A percentile compares a stretch with the other conserved stretches of the same genome.
Evolutionary conservation across 2,888 invertebrate genomes (phyloP).

Genomic region (Ferrisia virgata): DNA sequence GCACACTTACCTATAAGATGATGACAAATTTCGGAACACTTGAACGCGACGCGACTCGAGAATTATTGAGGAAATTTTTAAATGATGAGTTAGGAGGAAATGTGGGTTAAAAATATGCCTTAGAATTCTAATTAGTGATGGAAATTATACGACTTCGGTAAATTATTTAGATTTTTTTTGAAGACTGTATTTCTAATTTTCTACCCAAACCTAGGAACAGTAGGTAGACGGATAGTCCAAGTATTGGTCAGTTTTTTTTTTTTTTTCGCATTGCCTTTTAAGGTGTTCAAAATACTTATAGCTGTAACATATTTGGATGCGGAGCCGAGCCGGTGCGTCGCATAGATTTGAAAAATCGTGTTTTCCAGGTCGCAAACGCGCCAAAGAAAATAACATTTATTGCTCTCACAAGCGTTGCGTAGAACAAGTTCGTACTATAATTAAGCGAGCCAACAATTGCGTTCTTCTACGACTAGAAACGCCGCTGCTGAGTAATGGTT

Average conservation of each 20-base stretch:
- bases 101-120: no score
- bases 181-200: no score
- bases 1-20: not conserved
- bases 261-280: not conserved
- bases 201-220: no score
- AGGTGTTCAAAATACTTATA: not conserved
- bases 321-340: not conserved
- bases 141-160: no score
- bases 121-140: no score
- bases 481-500: slow-evolving; percentile 9
- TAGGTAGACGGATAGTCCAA: not conserved
- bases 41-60: not conserved
- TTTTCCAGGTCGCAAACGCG: slow-evolving; percentile 4
- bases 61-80: no score
- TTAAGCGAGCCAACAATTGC: slow-evolving; percentile 1
- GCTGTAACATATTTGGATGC: no score
- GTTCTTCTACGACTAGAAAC: not conserved
- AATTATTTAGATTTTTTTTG: no score
- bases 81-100: not conserved
- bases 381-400: slow-evolving; percentile 9
- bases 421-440: not conserved
- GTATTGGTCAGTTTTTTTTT: not conserved
- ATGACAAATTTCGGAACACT: slow-evolving; percentile 1
- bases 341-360: not conserved
- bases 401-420: not conserved